Conservation (phyloP, 2,797 vertebrate genomes). For the Knipowitschia caucasica region DNA sequence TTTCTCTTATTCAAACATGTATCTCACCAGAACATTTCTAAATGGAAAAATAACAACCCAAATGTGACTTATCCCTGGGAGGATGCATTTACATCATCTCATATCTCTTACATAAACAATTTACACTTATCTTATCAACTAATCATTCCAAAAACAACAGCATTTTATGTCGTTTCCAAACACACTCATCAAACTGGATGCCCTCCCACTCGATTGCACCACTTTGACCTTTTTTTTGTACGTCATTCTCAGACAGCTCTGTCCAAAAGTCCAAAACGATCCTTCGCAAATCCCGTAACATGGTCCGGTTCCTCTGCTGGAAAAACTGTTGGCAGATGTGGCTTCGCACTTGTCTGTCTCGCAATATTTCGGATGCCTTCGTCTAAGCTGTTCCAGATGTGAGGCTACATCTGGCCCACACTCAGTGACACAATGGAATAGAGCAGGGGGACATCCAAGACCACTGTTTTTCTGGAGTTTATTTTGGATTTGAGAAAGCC, state of each 20-base stretch:
- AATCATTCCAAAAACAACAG: not conserved
- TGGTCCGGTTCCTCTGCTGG: constrained; percentile 14
- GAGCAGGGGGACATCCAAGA: constrained; percentile 11
- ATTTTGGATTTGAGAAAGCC: constrained; percentile 17
- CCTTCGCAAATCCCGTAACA: constrained; percentile 36
- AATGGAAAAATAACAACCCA: too few relatives aligned
- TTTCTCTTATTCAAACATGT: too few relatives aligned
- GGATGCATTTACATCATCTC: not conserved
- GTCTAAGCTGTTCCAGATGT: constrained; percentile 56
- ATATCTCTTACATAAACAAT: not conserved
- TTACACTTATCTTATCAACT: not conserved
- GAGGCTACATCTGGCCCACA: constrained; percentile 31
- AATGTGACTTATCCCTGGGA: too few relatives aligned
- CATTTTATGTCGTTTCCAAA: not conserved
- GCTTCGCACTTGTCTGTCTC: constrained; percentile 37
- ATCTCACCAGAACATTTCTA: too few relatives aligned
- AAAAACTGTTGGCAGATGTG: constrained; percentile 39
- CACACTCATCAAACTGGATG: constrained; percentile 10
- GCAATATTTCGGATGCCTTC: constrained; percentile 23
- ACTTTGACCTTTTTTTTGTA: constrained; percentile 14
- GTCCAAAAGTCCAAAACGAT: constrained; percentile 39
- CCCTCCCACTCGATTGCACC: constrained; percentile 36
- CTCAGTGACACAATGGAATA: constrained; percentile 34
- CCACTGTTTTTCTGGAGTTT: constrained; percentile 29
- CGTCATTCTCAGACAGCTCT: constrained; percentile 38